Evolutionary conservation across 2,888 invertebrate genomes (phyloP).

Genomic region (Eupithecia exiguata): DNA sequence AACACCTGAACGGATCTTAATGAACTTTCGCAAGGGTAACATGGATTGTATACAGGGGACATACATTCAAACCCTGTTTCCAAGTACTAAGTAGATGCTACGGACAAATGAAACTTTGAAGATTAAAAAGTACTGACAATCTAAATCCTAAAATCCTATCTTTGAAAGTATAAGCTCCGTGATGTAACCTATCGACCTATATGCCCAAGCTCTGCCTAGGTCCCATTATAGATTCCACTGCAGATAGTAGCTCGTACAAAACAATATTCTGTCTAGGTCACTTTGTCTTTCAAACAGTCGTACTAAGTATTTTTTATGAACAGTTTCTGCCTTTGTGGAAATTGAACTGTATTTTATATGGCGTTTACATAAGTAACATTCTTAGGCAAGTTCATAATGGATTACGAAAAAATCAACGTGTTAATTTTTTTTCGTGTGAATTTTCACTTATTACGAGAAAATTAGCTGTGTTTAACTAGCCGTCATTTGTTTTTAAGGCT

Average conservation of each 20-base stretch:
- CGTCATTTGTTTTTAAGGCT: no score
- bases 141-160: no score
- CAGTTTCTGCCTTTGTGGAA: neutral
- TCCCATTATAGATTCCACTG: constrained; percentile 33
- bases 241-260: constrained; percentile 19
- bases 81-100: neutral
- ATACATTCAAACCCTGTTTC: neutral
- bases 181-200: constrained; percentile 36
- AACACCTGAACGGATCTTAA: neutral
- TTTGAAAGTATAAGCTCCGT: neutral
- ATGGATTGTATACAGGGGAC: neutral
- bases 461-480: neutral
- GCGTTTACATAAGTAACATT: neutral
- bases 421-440: no score
- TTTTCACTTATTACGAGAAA: neutral
- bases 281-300: constrained; percentile 19
- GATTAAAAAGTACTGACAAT: neutral
- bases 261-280: constrained; percentile 19
- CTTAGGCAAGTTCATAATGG: neutral
- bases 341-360: neutral
- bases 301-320: neutral
- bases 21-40: neutral
- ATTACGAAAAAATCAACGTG: neutral
- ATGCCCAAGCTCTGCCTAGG: constrained; percentile 24
- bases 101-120: neutral